Conservation (phyloP, 64 coral and sea anemone genomes). For the Acropora yongei region DNA sequence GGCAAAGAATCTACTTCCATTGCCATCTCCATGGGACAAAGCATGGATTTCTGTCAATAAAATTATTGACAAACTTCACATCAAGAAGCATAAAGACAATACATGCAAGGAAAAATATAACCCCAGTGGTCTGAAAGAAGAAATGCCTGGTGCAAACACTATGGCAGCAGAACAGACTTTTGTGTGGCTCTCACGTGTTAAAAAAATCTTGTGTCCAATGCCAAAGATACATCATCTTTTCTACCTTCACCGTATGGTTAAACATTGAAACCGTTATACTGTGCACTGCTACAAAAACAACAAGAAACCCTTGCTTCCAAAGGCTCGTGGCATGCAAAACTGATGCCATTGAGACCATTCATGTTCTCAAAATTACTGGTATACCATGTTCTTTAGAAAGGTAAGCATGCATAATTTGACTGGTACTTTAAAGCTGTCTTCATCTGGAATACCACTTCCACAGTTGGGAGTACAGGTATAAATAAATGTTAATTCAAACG, state of each 20-base stretch:
- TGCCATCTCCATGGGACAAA: not conserved
- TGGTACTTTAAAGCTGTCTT: too few relatives aligned
- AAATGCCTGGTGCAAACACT: not conserved
- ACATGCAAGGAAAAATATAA: constrained; percentile 37
- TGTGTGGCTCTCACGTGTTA: constrained; percentile 47
- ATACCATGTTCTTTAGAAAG: too few relatives aligned
- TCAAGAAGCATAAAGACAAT: constrained; percentile 32
- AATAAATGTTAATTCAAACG: too few relatives aligned
- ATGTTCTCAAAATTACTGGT: too few relatives aligned
- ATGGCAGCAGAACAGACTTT: constrained; percentile 52
- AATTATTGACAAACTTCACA: constrained; percentile 19
- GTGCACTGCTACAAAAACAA: not conserved
- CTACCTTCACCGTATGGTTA: constrained; percentile 53
- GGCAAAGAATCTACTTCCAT: constrained; percentile 3
- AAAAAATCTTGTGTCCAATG: constrained; percentile 54
- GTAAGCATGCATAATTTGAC: too few relatives aligned
- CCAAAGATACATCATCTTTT: constrained; percentile 55
- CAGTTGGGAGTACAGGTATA: too few relatives aligned
- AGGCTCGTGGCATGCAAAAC: too few relatives aligned
- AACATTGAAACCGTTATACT: not conserved
- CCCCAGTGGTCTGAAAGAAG: not conserved
- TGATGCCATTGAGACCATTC: too few relatives aligned
- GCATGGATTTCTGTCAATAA: constrained; percentile 3
- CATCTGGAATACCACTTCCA: too few relatives aligned
- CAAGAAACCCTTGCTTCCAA: too few relatives aligned